Evolutionary conservation across 2,113 vertebrate species (phyloP), one percentile per base, ranked within the genome.

Genomic region (Anas platyrhynchos): DNA sequence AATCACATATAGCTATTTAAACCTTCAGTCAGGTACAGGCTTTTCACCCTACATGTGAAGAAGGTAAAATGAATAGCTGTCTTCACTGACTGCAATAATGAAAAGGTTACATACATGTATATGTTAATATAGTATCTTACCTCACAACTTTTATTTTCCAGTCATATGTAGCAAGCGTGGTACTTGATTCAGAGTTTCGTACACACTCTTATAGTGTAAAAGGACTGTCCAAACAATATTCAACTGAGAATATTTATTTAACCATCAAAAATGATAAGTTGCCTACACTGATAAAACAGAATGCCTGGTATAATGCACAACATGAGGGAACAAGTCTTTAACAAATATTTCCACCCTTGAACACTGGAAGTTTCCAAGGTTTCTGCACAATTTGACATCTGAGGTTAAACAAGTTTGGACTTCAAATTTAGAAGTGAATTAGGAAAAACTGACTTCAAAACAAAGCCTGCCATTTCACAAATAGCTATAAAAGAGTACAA

Each of bases 141-240:
- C 34, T 55, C 38, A 48, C 26, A 69, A 69, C 21, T 2, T 68
- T 80, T 48, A 4, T 55, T 41, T 68, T 83, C 73, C 52, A 77
- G 18, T 17, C 7, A 20, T 20, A 16, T 0, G 1, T 63, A 50
- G 71, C 36, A 62, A 55, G 2, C 56, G 6, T 27, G 6, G 17
- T 80, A 25, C 4, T 13, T 50, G 8, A 71, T 32, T 77, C 16
- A 56, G 16, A 6, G 11, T 74, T 88, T 77, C 38, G 66, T 61
- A 83, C 3, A 73, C 22, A 7, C 8, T 73, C 56, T 38, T 2
- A 3, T 26, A 27, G 4, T 32, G 2, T 44, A 36, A 62, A 77
- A 48, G 2, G 2, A 23, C 32, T 48, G 34, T 62, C 44, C 31
- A 66, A 80, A 73, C 1, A 13, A 56, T 71, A 43, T 23, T 78